phyloP scores from a whole-genome alignment of 1,140 invertebrate genomes.

The Lasaia peninsularis region DNA sequence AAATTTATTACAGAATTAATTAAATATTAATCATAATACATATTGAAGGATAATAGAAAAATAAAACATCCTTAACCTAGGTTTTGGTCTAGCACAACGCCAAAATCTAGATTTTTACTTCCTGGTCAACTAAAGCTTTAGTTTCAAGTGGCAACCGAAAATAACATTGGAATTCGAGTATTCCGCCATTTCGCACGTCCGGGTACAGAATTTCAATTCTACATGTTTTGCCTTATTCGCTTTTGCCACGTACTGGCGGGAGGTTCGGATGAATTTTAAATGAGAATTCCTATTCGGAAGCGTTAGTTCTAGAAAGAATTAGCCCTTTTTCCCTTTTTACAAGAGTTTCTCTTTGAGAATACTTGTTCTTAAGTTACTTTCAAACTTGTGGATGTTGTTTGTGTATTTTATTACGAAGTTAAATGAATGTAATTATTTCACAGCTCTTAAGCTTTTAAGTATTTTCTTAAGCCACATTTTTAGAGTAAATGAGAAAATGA shows the following conservation, averaged over 20 bases:
- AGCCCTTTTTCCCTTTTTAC: neutral
- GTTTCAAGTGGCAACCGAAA: conserved; percentile 1
- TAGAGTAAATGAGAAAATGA: neutral
- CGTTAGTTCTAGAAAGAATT: conserved; percentile 6
- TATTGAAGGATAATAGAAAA: too few species aligned
- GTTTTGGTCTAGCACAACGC: too few species aligned
- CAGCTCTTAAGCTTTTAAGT: neutral
- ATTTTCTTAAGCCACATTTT: neutral
- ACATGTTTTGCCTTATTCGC: conserved; percentile 47
- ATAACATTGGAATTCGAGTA: conserved; percentile 52
- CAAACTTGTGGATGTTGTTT: neutral
- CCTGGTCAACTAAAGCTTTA: conserved; percentile 27
- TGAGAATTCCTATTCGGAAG: conserved; percentile 39
- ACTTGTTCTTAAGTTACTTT: conserved; percentile 4
- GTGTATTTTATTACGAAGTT: neutral
- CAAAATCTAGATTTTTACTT: neutral
- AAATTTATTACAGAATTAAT: too few species aligned
- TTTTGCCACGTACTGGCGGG: conserved; percentile 46
- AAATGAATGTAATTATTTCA: neutral
- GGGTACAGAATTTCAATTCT: conserved; percentile 63
- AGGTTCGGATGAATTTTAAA: conserved; percentile 59
- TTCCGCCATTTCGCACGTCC: conserved; percentile 42
- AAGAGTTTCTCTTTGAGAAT: neutral
- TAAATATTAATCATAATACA: too few species aligned
- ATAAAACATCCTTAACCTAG: too few species aligned